Base-by-base conservation (phyloP, 1,140 invertebrate species). In the Prorops nasuta region DNA sequence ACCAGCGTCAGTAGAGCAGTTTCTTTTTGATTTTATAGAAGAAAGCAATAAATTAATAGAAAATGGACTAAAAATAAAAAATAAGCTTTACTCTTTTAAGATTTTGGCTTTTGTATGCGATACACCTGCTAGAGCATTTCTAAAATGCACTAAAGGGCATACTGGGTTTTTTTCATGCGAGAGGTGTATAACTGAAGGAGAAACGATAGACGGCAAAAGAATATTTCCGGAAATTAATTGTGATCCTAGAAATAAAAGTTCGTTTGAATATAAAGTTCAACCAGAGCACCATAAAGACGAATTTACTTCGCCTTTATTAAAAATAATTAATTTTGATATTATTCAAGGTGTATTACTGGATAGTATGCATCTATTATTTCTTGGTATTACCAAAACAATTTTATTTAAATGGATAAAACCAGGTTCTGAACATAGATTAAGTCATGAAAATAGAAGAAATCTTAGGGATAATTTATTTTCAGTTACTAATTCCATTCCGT, bases 21-120 rank as follows among this genome's bases (percentile, higher is more conserved):
- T 40, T 39, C 35, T 57, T 8, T 3, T 43, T n/a, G 39, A 58
- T 51, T 58, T 58, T 31, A 24, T 58, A 19, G 17, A 41, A 41
- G 56, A 58, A 44, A 37, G 32, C 21, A 45, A 51, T 10, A 12
- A 51, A 9, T 36, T 51, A 9, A 48, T 20, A 22, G 12, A 41
- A 39, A 18, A 48, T 9, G 41, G 40, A 7, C 6, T 15, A 7
- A 49, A 19, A 48, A 2, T 3, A 37, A 49, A 20, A 12, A 51
- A 34, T 44, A 40, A 1, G 20, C 12, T 36, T 15, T 58, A 48
- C 51, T 8, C 10, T 9, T 47, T 58, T 32, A 41, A 44, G 18
- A 39, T 51, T 51, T 7, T 51, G 7, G 48, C 34, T 2, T 32
- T 54, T 21, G 45, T 54, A 18, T 51, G 44, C 24, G 51, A 53